phyloP scores from a whole-genome alignment of 1,140 invertebrate genomes.

The Eueides isabella region DNA sequence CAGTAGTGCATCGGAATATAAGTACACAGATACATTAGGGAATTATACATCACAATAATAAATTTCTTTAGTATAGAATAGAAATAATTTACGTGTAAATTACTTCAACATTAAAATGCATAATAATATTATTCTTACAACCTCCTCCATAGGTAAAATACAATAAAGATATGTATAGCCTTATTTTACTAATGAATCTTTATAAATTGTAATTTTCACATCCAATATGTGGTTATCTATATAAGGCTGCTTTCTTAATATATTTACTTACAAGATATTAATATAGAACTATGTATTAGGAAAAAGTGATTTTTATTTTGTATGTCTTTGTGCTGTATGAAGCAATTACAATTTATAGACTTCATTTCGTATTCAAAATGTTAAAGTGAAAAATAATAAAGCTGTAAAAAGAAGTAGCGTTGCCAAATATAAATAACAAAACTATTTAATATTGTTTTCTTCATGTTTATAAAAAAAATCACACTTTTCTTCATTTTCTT shows the following conservation, averaged over 20 bases:
- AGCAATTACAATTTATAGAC: conserved; percentile 8
- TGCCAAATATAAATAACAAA: neutral
- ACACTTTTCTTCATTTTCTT: neutral
- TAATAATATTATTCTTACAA: conserved; percentile 17
- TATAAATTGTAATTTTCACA: neutral
- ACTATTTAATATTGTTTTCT: neutral
- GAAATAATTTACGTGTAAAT: conserved; percentile 18
- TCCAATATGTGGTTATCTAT: neutral
- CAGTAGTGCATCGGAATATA: conserved; percentile 37
- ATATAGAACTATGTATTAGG: neutral
- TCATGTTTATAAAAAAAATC: neutral
- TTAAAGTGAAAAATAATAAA: neutral
- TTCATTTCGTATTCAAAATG: neutral
- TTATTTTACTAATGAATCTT: neutral
- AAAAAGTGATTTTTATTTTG: neutral
- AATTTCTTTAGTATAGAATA: conserved; percentile 18
- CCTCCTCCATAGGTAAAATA: neutral
- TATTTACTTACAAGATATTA: neutral
- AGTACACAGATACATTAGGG: conserved; percentile 17
- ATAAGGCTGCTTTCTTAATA: neutral
- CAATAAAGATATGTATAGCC: neutral
- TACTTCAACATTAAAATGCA: neutral
- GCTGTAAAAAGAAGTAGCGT: neutral
- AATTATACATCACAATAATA: conserved; percentile 28
- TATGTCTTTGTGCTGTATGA: neutral